Evolutionary conservation across 2,888 invertebrate genomes (phyloP).

Genomic region (Epinotia demarniana): DNA sequence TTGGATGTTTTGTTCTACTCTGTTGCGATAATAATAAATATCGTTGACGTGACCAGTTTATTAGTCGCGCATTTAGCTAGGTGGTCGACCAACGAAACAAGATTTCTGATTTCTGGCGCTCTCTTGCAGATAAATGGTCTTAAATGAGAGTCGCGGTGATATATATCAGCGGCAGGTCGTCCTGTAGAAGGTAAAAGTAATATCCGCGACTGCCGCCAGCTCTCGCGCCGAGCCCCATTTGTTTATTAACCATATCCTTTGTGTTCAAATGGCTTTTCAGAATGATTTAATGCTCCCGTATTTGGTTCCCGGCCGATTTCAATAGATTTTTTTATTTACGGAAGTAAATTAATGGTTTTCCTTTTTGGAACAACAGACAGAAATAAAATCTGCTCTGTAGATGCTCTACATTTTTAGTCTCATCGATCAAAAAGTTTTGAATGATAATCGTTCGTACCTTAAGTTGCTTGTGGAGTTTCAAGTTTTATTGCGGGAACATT

Average conservation of each 20-base stretch:
- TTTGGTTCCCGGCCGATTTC: conserved; percentile 59
- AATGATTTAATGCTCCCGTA: conserved; percentile 71
- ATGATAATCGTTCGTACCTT: conserved; percentile 47
- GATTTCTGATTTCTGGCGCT: conserved; percentile 64
- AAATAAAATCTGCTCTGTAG: conserved; percentile 36
- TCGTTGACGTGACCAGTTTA: conserved; percentile 80
- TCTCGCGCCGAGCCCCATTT: conserved; percentile 69
- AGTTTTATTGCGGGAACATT: conserved; percentile 52
- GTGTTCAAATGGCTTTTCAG: conserved; percentile 71
- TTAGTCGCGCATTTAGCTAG: conserved; percentile 75
- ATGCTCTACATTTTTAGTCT: conserved; percentile 51
- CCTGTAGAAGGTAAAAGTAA: conserved; percentile 54
- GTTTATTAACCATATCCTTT: conserved; percentile 79
- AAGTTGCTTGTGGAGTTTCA: conserved; percentile 43
- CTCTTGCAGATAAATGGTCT: conserved; percentile 61
- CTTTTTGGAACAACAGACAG: conserved; percentile 53
- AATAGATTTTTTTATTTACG: conserved; percentile 66
- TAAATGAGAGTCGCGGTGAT: conserved; percentile 61
- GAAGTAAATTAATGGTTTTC: conserved; percentile 56
- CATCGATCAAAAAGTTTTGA: conserved; percentile 50
- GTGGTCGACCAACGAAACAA: conserved; percentile 64
- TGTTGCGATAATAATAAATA: conserved; percentile 80
- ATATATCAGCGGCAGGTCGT: conserved; percentile 52
- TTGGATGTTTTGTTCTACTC: conserved; percentile 70
- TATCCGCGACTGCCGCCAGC: conserved; percentile 59